Percentiles rank a stretch among this genome's conserved stretches.
Conservation (phyloP, 2,113 vertebrate genomes). For the Phaethon lepturus region DNA sequence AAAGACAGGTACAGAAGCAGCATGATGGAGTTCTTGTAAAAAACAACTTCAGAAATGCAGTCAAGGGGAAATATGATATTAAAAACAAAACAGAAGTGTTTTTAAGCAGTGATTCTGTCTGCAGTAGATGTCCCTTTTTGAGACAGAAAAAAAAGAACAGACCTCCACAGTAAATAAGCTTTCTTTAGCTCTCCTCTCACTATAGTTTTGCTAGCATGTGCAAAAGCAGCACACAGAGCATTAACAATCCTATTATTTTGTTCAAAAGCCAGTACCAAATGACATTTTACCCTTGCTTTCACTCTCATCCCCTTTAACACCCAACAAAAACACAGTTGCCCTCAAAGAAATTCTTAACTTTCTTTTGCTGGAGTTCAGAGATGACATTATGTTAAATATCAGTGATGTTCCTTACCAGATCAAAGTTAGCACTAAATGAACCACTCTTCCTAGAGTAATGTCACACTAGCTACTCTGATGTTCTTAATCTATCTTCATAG, state of each 20-base stretch:
- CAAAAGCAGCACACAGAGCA: background rate
- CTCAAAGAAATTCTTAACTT: background rate
- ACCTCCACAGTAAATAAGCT: background rate
- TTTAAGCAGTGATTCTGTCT: background rate
- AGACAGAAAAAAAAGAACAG: background rate
- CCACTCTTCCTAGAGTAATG: background rate
- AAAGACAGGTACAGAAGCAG: background rate
- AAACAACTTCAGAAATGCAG: background rate
- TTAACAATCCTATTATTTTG: background rate
- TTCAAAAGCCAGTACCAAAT: background rate
- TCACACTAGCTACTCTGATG: background rate
- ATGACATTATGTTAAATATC: background rate
- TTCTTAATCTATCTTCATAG: background rate
- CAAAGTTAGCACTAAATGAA: background rate
- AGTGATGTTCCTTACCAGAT: background rate
- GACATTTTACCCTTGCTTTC: background rate
- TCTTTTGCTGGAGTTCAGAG: background rate
- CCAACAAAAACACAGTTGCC: background rate
- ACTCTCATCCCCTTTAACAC: background rate
- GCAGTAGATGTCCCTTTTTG: background rate
- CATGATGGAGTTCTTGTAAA: background rate
- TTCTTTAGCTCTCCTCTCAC: background rate
- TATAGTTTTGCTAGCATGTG: background rate
- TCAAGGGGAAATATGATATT: background rate
- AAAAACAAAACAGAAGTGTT: background rate